These are phyloP conservation scores for Rhinoptilus africanus DNA, from an alignment of 2,113 vertebrate genomes.

Conservation along the genomic window DNA sequence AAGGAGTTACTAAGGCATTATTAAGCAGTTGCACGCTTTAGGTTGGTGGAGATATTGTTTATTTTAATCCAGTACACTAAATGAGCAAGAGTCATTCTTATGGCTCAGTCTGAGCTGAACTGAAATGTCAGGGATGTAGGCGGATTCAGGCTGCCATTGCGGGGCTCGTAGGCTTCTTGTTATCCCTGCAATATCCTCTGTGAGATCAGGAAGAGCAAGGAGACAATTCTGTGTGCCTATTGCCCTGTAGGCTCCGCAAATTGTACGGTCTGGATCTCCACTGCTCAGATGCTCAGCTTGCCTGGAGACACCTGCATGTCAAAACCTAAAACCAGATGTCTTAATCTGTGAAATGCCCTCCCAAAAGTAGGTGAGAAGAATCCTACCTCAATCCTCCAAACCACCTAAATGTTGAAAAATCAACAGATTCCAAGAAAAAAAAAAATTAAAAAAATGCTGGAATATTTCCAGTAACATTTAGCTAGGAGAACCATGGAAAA, in stretches of 20 bases:
- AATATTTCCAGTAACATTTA: not conserved
- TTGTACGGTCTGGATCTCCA: not conserved
- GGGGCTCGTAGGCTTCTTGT: not conserved
- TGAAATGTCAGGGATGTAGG: not conserved
- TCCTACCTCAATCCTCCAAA: not conserved
- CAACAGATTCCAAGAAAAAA: not conserved
- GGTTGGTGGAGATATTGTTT: not conserved
- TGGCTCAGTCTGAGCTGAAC: not conserved
- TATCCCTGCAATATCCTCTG: not conserved
- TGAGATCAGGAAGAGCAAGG: not conserved
- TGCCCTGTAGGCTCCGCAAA: not conserved
- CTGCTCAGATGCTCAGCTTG: not conserved
- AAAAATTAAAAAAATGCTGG: not conserved
- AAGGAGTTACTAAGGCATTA: not conserved
- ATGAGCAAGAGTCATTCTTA: not conserved
- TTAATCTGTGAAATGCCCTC: not conserved
- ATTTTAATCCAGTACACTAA: constrained; percentile 16
- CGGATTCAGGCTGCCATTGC: not conserved
- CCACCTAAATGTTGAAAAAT: not conserved
- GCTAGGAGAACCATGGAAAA: not conserved
- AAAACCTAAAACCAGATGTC: not conserved
- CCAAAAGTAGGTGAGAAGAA: not conserved
- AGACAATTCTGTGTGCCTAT: fast-evolving
- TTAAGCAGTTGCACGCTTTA: not conserved
- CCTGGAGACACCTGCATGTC: not conserved